Conservation (phyloP, 2,797 vertebrate species). For the Clarias laeviceps region DNA sequence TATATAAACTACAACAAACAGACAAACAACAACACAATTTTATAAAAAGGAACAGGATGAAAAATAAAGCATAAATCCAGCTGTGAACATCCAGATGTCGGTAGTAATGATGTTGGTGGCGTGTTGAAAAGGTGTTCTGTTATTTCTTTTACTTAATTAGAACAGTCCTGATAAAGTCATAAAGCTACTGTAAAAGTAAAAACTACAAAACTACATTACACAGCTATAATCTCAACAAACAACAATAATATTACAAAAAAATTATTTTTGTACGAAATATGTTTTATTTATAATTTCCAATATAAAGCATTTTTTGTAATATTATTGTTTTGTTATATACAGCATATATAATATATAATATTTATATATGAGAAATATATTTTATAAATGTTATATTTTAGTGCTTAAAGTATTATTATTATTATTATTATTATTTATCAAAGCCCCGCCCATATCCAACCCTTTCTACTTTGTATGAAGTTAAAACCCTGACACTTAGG, state of each 20-base stretch:
- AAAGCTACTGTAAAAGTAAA: neutral
- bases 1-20: no score
- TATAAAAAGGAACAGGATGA: neutral
- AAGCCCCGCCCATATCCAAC: neutral
- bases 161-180: no score
- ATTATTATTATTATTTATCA: neutral
- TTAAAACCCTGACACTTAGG: neutral
- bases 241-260: neutral
- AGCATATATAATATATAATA: no score
- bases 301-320: no score
- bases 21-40: no score
- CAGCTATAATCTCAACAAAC: neutral
- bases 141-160: neutral
- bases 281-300: no score
- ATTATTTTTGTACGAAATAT: no score
- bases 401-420: neutral
- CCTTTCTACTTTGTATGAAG: conserved; percentile 6
- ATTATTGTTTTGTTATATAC: no score
- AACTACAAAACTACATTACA: neutral
- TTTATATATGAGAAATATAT: no score
- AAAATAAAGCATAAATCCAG: neutral
- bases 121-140: neutral
- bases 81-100: neutral
- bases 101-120: neutral
- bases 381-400: no score